These are phyloP conservation scores for Numenius arquata DNA, from an alignment of 2,113 vertebrate genomes.

Conservation along the genomic window DNA sequence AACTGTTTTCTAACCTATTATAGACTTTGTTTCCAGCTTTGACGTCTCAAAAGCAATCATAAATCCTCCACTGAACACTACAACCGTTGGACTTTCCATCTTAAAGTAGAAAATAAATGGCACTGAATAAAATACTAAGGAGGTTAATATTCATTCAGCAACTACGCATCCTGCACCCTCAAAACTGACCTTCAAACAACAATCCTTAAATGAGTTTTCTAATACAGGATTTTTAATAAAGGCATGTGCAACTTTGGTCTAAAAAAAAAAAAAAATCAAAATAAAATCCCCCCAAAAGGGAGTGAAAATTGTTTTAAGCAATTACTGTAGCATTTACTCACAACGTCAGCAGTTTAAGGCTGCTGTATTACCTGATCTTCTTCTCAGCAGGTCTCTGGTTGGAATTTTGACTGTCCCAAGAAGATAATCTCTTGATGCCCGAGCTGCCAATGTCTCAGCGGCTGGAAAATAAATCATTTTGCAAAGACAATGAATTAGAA, in stretches of 20 bases:
- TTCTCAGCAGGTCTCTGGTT: slow-evolving; percentile 71
- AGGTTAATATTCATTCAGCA: not conserved
- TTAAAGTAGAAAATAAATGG: not conserved
- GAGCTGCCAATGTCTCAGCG: not conserved
- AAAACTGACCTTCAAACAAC: not conserved
- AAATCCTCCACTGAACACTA: not conserved
- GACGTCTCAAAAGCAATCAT: not conserved
- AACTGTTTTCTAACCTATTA: not conserved
- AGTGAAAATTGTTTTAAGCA: not conserved
- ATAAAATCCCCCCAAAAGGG: fast-evolving
- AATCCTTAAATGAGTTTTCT: not conserved
- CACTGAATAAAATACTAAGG: not conserved
- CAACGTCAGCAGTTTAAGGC: not conserved
- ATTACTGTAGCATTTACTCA: not conserved
- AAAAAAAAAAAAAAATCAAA: not conserved
- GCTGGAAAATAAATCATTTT: slow-evolving; percentile 11
- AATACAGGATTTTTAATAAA: not conserved
- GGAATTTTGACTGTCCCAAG: slow-evolving; percentile 76
- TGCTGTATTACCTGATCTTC: slow-evolving; percentile 72
- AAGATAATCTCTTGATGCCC: slow-evolving; percentile 59
- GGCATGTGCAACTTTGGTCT: fast-evolving
- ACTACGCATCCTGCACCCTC: not conserved
- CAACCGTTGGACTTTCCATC: not conserved
- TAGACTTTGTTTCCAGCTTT: not conserved
- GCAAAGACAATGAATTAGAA: not conserved